Evolutionary conservation across 2,797 vertebrate genomes (phyloP), one percentile per base, ranked within the genome.

Genomic region (Acestrorhynchus altus): DNA sequence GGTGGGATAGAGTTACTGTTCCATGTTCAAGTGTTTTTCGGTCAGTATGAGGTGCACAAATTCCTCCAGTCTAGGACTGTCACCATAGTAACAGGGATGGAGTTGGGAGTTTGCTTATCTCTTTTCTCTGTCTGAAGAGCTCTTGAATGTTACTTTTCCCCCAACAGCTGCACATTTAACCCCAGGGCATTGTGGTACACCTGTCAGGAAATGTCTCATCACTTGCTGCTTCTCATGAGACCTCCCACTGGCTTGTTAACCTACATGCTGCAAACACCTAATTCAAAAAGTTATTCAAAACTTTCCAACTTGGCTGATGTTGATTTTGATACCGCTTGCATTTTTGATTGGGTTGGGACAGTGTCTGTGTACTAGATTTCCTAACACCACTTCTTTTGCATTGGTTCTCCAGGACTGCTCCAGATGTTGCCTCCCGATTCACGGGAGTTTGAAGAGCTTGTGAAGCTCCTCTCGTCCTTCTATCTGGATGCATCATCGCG

Each of bases 391-490:
- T 24, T 16, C 26, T 49, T 6, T 52, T 6, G 31, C 31, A 10
- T 4, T 46, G n/a, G n/a, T 68, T 28, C 42, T 61, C 11, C 88
- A 98, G 96, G 95, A 54, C 93, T 98, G 85, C 97, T 97, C 86
- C 95, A 97, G 85, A 92, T 92, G 77, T 83, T 99, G 84, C 82
- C 85, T 81, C 88, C 93, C 57, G 95, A 94, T 64, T 95, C 96
- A 81, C 93, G 97, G 85, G 98, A 98, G 90, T 98, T 97, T 89
- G 96, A 97, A 72, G 96, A 98, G 77, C 83, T 99, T 72, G 86
- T 97, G 88, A 97, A 95, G 91, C 93, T 95, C 69, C 88, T 98
- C 13, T 95, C 95, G 81, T 94, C 95, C 0, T 96, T 94, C 85
- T 98, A 95, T 89, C 89, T 98, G 83, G 96, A 98, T 74, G 47